Conservation (phyloP, 1,140 invertebrate species). For the Idris sp. region DNA sequence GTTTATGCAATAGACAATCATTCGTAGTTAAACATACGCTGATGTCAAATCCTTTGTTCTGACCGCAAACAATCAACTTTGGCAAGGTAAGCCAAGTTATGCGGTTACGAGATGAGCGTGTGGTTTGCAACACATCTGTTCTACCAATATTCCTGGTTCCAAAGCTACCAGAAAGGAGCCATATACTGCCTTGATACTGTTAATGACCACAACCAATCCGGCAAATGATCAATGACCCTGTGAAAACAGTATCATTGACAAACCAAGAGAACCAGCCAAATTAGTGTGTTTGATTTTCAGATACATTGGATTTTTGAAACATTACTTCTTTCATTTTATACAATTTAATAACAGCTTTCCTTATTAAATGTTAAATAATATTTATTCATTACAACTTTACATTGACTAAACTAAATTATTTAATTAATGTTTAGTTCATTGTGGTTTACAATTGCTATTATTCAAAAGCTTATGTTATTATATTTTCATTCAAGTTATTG, state of each 20-base stretch:
- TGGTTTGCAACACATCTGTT: slow-evolving; percentile 67
- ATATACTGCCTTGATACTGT: slow-evolving; percentile 33
- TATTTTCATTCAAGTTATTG: too few relatives aligned
- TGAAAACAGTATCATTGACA: neutral
- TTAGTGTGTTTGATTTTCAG: too few relatives aligned
- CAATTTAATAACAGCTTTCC: too few relatives aligned
- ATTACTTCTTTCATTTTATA: too few relatives aligned
- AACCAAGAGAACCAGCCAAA: too few relatives aligned
- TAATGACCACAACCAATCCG: slow-evolving; percentile 32
- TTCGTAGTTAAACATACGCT: slow-evolving; percentile 40
- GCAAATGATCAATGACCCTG: slow-evolving; percentile 31
- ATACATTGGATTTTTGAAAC: too few relatives aligned
- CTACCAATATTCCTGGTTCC: slow-evolving; percentile 61
- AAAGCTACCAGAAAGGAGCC: slow-evolving; percentile 56
- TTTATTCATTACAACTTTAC: too few relatives aligned
- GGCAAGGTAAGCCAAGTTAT: slow-evolving; percentile 62
- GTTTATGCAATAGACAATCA: neutral
- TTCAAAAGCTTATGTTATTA: too few relatives aligned
- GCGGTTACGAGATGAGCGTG: slow-evolving; percentile 63
- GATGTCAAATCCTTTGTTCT: slow-evolving; percentile 68
- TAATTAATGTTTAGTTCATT: too few relatives aligned
- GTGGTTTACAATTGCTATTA: too few relatives aligned
- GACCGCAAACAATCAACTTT: slow-evolving; percentile 70
- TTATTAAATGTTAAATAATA: too few relatives aligned
- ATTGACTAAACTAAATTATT: too few relatives aligned